These are phyloP conservation scores for Philaethria dido DNA, from an alignment of 2,888 invertebrate genomes.

Conservation along the genomic window DNA sequence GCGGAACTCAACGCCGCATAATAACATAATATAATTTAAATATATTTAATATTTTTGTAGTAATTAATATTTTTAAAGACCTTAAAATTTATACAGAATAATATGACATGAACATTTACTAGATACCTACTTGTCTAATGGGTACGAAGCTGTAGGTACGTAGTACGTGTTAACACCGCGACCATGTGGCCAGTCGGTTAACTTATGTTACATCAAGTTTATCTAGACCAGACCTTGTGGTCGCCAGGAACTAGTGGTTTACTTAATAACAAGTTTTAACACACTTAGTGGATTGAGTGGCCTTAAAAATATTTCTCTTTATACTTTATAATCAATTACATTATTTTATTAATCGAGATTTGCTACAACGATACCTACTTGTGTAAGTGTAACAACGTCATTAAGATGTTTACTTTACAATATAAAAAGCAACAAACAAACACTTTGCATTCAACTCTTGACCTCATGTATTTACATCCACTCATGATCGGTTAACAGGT, in stretches of 20 bases:
- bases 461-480: neutral
- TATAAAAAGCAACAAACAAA: neutral
- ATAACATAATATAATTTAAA: too few relatives aligned
- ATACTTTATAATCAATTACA: neutral
- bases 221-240: conserved; percentile 41
- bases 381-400: neutral
- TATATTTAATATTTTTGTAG: too few relatives aligned
- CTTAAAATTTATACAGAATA: neutral
- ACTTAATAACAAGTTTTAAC: conserved; percentile 37
- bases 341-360: neutral
- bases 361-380: neutral
- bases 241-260: conserved; percentile 36
- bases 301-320: conserved; percentile 1
- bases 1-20: too few relatives aligned
- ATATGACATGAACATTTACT: neutral
- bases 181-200: conserved; percentile 26
- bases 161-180: conserved; percentile 10
- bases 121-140: conserved; percentile 9
- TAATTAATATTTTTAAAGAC: neutral
- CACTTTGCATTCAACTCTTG: neutral
- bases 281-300: conserved; percentile 16
- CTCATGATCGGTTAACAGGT: neutral
- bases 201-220: conserved; percentile 40
- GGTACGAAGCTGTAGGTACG: neutral
- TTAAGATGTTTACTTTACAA: neutral